Conservation (phyloP, 92 coral and sea anemone genomes). For the Actinostola sp. region DNA sequence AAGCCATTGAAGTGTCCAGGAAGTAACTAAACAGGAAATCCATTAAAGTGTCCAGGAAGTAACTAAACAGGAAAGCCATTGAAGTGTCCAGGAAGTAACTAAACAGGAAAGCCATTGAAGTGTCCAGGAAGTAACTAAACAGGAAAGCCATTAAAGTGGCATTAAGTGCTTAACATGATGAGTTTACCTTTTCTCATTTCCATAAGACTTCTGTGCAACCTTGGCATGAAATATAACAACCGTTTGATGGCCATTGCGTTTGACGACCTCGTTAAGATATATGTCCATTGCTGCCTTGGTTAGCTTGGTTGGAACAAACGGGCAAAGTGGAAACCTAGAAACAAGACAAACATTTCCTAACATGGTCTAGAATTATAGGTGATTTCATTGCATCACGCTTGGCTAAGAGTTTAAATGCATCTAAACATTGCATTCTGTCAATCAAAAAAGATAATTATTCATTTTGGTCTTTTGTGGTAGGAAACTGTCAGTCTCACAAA, state of each 20-base stretch:
- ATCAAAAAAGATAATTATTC: no score
- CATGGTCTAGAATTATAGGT: neutral
- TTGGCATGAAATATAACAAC: slow-evolving; percentile 97
- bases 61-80: neutral
- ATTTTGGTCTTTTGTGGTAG: no score
- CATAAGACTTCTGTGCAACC: slow-evolving; percentile 99
- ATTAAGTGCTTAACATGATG: neutral
- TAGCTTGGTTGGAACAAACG: slow-evolving; percentile 49
- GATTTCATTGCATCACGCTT: no score
- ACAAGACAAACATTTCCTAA: neutral
- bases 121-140: neutral
- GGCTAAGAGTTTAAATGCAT: no score
- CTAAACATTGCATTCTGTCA: no score
- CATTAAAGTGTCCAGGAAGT: neutral
- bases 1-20: neutral
- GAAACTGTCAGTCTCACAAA: no score
- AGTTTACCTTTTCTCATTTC: slow-evolving; percentile 91
- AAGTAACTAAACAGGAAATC: neutral
- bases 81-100: neutral
- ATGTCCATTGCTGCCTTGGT: slow-evolving; percentile 94
- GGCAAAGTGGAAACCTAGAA: slow-evolving; percentile 38
- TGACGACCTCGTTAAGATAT: slow-evolving; percentile 81
- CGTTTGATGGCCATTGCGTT: slow-evolving; percentile 90
- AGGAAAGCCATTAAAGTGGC: neutral
- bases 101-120: neutral